phyloP scores from a whole-genome alignment of 2,113 vertebrate genomes.

The Xiphophorus couchianus region DNA sequence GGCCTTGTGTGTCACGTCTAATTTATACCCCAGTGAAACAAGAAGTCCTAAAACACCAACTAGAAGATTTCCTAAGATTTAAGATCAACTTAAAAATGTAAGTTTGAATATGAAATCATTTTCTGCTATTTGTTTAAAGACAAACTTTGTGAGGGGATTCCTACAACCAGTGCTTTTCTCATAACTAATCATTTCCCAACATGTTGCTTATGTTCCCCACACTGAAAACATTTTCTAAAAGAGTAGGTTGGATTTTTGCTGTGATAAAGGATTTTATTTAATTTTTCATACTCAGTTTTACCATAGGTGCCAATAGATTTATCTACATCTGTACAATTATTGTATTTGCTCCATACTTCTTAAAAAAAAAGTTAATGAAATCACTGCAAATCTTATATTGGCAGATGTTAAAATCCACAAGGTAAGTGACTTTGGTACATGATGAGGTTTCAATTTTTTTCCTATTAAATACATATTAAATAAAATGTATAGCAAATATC shows the following conservation, averaged over 20 bases:
- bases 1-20: neutral
- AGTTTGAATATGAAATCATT: neutral
- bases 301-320: neutral
- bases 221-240: neutral
- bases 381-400: neutral
- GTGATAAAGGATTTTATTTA: neutral
- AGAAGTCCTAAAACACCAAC: neutral
- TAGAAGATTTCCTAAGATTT: too few species aligned
- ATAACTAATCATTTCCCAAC: neutral
- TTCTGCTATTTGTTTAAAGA: neutral
- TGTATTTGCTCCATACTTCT: neutral
- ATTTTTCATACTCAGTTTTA: neutral
- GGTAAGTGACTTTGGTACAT: neutral
- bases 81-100: neutral
- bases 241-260: neutral
- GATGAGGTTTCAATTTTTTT: neutral
- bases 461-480: neutral
- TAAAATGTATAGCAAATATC: neutral
- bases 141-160: neutral
- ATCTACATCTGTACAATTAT: neutral
- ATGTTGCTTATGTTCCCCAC: neutral
- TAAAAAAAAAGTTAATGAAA: neutral
- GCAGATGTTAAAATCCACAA: neutral
- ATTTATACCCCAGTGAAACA: neutral
- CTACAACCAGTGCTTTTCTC: too few species aligned